Conservation (phyloP, 2,888 invertebrate genomes). For the Criorhina ranunculi region DNA sequence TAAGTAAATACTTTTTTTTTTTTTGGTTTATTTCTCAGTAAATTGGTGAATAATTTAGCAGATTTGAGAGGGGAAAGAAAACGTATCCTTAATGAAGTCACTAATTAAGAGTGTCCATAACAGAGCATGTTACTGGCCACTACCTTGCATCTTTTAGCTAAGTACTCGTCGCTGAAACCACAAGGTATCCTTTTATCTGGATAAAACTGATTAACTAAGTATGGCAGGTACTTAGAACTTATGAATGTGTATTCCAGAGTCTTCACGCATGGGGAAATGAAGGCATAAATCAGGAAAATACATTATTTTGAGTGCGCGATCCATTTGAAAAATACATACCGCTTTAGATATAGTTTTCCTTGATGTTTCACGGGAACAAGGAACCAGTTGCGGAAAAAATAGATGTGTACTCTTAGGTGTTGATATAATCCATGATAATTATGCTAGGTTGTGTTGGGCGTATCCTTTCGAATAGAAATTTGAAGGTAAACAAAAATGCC, state of each 20-base stretch:
- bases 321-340: constrained; percentile 6
- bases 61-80: constrained; percentile 1
- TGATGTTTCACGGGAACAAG: background rate
- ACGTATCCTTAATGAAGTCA: constrained; percentile 63
- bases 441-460: too few relatives aligned
- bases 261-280: constrained; percentile 48
- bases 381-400: too few relatives aligned
- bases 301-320: constrained; percentile 18
- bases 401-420: too few relatives aligned
- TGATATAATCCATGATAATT: too few relatives aligned
- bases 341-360: constrained; percentile 1
- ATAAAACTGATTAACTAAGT: constrained; percentile 34
- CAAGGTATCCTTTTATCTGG: constrained; percentile 44
- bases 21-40: constrained; percentile 49
- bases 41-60: constrained; percentile 51
- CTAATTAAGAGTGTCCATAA: constrained; percentile 59
- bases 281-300: constrained; percentile 48
- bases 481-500: too few relatives aligned
- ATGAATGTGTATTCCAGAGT: constrained; percentile 6
- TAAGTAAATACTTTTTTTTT: constrained; percentile 55
- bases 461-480: too few relatives aligned
- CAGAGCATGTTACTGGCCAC: background rate
- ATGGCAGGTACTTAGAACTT: constrained; percentile 35
- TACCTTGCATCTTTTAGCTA: constrained; percentile 32
- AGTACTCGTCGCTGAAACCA: background rate